Percentiles rank a stretch among this genome's conserved stretches.
Conservation (phyloP, 2,797 vertebrate genomes). For the Chloroceryle inda region DNA sequence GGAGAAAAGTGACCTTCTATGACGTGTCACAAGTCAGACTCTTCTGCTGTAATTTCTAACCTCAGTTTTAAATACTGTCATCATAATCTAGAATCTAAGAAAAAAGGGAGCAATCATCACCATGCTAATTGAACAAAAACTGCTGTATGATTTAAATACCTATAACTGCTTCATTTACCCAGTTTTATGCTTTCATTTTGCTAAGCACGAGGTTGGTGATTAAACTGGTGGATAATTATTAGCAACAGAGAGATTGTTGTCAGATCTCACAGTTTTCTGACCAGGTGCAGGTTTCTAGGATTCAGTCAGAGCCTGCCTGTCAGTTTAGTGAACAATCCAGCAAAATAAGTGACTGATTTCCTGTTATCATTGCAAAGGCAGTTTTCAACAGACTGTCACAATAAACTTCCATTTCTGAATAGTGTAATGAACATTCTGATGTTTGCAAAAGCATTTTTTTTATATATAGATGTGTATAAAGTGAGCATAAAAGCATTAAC, state of each 20-base stretch:
- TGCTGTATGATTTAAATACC: slow-evolving; percentile 84
- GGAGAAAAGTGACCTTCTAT: slow-evolving; percentile 67
- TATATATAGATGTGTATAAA: slow-evolving; percentile 49
- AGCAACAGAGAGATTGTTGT: slow-evolving; percentile 79
- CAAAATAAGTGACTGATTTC: slow-evolving; percentile 84
- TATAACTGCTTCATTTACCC: slow-evolving; percentile 81
- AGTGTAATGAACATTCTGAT: slow-evolving; percentile 77
- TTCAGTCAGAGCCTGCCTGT: slow-evolving; percentile 74
- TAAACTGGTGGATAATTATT: slow-evolving; percentile 84
- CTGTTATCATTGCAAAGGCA: slow-evolving; percentile 76
- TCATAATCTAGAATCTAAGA: slow-evolving; percentile 78
- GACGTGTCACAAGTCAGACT: slow-evolving; percentile 73
- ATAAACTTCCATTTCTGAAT: slow-evolving; percentile 77
- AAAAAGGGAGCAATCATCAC: slow-evolving; percentile 77
- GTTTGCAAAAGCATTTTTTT: slow-evolving; percentile 64
- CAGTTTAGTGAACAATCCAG: slow-evolving; percentile 79
- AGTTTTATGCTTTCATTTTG: slow-evolving; percentile 78
- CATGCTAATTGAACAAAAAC: slow-evolving; percentile 78
- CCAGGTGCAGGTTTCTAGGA: slow-evolving; percentile 83
- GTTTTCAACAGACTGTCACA: slow-evolving; percentile 79
- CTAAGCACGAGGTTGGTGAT: slow-evolving; percentile 80
- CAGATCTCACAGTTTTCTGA: slow-evolving; percentile 80
- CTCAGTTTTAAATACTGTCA: slow-evolving; percentile 78
- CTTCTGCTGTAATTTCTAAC: slow-evolving; percentile 76
- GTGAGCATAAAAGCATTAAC: slow-evolving; percentile 36